Conservation (phyloP, 2,797 vertebrate species). For the Anguilla obscura region DNA sequence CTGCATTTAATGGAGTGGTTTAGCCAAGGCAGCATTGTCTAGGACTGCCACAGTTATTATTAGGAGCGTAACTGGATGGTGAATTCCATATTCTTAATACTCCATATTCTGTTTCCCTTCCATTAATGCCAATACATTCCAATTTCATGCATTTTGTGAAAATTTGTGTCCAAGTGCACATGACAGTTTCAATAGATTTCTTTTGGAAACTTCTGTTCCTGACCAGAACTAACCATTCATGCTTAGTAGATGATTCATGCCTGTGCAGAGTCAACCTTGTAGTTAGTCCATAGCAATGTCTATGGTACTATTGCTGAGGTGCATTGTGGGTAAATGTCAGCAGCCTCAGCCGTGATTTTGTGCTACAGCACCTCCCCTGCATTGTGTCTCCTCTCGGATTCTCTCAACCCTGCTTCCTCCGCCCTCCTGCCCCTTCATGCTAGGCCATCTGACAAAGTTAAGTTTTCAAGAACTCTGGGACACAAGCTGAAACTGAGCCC, state of each 20-base stretch:
- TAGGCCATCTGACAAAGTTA: slow-evolving; percentile 32
- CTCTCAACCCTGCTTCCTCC: not conserved
- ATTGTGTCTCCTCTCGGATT: not conserved
- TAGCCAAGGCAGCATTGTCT: not conserved
- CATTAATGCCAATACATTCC: not conserved
- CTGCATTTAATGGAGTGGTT: not conserved
- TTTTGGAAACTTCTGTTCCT: not conserved
- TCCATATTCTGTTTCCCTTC: not conserved
- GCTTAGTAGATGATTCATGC: not conserved
- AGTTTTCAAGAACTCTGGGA: slow-evolving; percentile 24
- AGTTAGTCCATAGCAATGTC: not conserved
- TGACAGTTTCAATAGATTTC: no score
- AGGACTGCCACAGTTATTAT: not conserved
- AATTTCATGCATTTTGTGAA: not conserved
- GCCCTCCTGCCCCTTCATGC: not conserved
- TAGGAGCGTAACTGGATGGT: not conserved
- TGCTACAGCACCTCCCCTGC: not conserved
- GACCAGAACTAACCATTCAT: not conserved
- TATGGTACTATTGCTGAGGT: not conserved
- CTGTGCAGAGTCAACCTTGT: not conserved
- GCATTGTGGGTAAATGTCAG: not conserved
- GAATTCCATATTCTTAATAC: not conserved
- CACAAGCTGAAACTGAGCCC: slow-evolving; percentile 29
- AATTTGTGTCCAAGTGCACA: not conserved
- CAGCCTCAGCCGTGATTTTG: not conserved